These are phyloP conservation scores for Caenorhabditis angaria DNA, from an alignment of 2,888 invertebrate genomes.

Conservation along the genomic window DNA sequence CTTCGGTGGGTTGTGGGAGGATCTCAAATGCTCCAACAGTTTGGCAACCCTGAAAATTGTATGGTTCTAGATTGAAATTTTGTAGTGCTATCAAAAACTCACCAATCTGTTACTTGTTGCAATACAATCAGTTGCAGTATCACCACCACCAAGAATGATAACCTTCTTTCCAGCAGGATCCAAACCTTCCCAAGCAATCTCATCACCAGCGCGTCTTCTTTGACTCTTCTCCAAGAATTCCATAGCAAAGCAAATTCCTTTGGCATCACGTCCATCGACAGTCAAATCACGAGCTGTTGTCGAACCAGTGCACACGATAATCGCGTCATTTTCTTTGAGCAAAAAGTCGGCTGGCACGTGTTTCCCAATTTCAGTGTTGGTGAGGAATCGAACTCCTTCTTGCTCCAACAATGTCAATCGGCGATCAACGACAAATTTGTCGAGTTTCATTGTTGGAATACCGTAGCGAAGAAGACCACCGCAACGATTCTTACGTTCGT, in stretches of 20 bases:
- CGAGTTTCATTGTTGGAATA: slow-evolving; percentile 97
- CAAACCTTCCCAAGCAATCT: slow-evolving; percentile 75
- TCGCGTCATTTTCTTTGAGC: slow-evolving; percentile 81
- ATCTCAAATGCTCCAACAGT: slow-evolving; percentile 96
- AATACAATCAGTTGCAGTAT: slow-evolving; percentile 96
- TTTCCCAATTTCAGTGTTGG: slow-evolving; percentile 88
- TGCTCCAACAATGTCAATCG: slow-evolving; percentile 85
- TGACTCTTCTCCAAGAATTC: slow-evolving; percentile 96
- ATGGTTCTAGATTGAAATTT: not conserved
- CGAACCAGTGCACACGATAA: slow-evolving; percentile 89
- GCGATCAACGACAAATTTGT: slow-evolving; percentile 85
- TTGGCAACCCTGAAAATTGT: slow-evolving; percentile 82
- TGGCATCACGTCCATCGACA: slow-evolving; percentile 81
- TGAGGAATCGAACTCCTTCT: slow-evolving; percentile 90
- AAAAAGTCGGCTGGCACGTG: slow-evolving; percentile 81
- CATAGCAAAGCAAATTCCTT: slow-evolving; percentile 96
- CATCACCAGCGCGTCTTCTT: slow-evolving; percentile 80
- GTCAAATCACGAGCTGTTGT: slow-evolving; percentile 91
- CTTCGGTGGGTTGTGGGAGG: slow-evolving; percentile 86
- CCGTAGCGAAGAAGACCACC: slow-evolving; percentile 92
- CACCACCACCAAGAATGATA: slow-evolving; percentile 86
- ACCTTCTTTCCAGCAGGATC: slow-evolving; percentile 92
- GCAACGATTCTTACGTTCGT: slow-evolving; percentile 92
- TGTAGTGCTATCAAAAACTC: slow-evolving; percentile 15
- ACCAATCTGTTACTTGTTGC: slow-evolving; percentile 89